Evolutionary conservation across 2,797 vertebrate genomes (phyloP).

Genomic region (Gobio occitaniae): DNA sequence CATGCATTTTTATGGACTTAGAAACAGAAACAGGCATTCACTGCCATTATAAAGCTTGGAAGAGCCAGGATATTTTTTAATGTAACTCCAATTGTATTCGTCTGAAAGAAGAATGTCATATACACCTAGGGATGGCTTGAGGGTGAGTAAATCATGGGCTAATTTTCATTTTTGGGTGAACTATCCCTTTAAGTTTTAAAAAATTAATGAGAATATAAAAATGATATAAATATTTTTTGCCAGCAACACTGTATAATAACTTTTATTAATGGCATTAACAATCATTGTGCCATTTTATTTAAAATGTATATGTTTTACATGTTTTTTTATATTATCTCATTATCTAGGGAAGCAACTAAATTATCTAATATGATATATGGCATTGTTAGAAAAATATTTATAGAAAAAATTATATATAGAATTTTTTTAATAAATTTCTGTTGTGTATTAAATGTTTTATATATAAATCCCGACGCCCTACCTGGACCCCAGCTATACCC

Average conservation of each 20-base stretch:
- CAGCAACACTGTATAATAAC: not conserved
- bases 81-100: no score
- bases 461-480: not conserved
- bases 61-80: no score
- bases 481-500: not conserved
- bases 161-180: no score
- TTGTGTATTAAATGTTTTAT: not conserved
- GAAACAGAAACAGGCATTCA: no score
- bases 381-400: not conserved
- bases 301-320: not conserved
- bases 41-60: no score
- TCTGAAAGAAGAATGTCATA: no score
- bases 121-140: no score
- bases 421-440: not conserved
- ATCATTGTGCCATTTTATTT: not conserved
- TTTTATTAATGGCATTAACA: not conserved
- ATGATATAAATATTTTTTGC: not conserved
- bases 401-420: not conserved
- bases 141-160: no score
- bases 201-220: not conserved
- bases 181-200: not conserved
- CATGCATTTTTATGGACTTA: no score
- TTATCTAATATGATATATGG: not conserved
- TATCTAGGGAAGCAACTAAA: not conserved
- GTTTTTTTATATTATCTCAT: not conserved